phyloP scores from a whole-genome alignment of 2,797 vertebrate species.

The Centropyge bicolor region DNA sequence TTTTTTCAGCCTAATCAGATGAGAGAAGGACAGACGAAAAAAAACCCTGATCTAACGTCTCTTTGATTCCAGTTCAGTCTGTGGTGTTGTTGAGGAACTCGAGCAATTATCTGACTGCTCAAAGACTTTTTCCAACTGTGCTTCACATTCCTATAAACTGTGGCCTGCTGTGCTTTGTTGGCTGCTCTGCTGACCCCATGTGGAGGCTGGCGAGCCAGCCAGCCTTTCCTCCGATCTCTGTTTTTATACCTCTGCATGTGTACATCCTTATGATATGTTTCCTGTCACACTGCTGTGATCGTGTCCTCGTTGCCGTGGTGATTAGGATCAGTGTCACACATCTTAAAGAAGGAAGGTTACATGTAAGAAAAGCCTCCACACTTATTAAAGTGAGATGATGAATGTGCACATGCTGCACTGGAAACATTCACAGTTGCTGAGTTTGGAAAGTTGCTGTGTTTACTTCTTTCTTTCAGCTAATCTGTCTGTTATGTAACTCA shows the following conservation, averaged over 20 bases:
- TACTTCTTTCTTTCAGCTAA: neutral
- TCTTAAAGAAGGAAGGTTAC: neutral
- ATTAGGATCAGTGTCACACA: neutral
- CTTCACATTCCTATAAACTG: conserved; percentile 29
- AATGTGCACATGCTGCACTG: neutral
- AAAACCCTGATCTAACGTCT: conserved; percentile 10
- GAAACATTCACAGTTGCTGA: neutral
- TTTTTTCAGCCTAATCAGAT: conserved; percentile 31
- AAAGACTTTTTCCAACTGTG: conserved; percentile 33
- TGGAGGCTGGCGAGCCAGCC: neutral
- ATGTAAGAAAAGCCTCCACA: neutral
- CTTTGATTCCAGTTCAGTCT: conserved; percentile 18
- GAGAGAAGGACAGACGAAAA: conserved; percentile 24
- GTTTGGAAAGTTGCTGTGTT: no score
- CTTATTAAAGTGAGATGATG: neutral
- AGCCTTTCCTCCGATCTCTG: neutral
- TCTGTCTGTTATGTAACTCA: neutral
- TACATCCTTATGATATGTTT: no score
- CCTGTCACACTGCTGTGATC: neutral
- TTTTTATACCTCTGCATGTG: neutral
- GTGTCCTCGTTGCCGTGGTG: neutral
- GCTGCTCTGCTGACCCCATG: conserved; percentile 19
- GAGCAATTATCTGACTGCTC: conserved; percentile 46
- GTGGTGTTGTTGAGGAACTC: conserved; percentile 24
- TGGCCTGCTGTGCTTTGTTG: conserved; percentile 48